Evolutionary conservation across 92 coral and sea anemone genomes (phyloP).

Genomic region (Epizoanthus illoricatus): DNA sequence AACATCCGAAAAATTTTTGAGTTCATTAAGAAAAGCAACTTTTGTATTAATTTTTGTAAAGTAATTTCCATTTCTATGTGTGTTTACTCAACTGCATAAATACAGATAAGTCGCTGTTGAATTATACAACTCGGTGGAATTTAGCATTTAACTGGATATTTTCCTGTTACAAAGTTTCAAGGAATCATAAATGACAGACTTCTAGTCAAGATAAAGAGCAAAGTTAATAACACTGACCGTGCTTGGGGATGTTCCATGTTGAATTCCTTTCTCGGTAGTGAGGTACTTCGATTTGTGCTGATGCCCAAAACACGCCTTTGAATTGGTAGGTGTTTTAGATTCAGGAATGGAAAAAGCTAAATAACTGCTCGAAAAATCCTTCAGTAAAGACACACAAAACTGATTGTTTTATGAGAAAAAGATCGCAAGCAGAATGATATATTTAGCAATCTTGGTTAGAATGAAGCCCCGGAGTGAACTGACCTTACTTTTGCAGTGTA

Average conservation of each 20-base stretch:
- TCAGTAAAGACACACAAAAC: background rate
- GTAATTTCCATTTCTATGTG: background rate
- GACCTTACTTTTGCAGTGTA: too few species aligned
- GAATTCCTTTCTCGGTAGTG: background rate
- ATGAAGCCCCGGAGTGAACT: too few species aligned
- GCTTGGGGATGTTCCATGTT: background rate
- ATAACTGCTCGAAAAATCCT: background rate
- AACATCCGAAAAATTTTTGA: background rate
- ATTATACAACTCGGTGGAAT: background rate
- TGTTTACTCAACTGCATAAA: conserved; percentile 11
- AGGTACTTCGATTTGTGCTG: background rate
- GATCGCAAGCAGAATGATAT: too few species aligned
- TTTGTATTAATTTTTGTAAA: background rate
- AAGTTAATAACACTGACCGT: background rate
- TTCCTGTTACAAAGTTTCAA: background rate
- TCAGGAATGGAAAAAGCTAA: background rate
- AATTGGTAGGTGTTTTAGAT: background rate
- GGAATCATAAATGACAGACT: background rate
- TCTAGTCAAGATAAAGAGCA: background rate
- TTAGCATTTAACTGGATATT: background rate
- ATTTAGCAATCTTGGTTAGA: too few species aligned
- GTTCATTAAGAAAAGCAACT: background rate
- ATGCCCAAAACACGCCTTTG: background rate
- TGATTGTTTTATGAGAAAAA: background rate
- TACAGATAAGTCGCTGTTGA: background rate